phyloP scores from a whole-genome alignment of 2,888 invertebrate genomes.

The Drosophila neoperkinsi region DNA sequence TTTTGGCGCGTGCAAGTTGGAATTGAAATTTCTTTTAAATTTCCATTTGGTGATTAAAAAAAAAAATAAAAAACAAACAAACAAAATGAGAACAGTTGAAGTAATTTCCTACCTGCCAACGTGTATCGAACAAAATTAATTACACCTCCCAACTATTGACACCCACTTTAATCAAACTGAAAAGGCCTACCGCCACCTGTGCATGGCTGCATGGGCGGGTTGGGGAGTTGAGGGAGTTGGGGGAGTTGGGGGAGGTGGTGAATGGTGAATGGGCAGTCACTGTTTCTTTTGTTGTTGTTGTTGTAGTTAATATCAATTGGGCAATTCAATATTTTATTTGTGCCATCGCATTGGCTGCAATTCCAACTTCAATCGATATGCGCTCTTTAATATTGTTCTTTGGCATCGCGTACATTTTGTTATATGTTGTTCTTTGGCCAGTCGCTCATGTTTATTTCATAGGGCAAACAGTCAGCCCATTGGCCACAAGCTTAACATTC shows the following conservation, averaged over 20 bases:
- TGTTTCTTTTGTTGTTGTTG: background rate
- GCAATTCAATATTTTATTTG: conserved; percentile 69
- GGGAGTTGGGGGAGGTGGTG: background rate
- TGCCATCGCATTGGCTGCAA: conserved; percentile 66
- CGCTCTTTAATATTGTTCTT: background rate
- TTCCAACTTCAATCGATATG: conserved; percentile 55
- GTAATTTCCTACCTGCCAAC: conserved; percentile 30
- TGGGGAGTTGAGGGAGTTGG: background rate
- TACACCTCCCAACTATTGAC: conserved; percentile 32
- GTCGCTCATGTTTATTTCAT: conserved; percentile 35
- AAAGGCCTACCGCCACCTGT: background rate
- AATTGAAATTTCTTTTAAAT: conserved; percentile 16
- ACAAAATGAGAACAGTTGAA: conserved; percentile 23
- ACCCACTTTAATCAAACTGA: conserved; percentile 28
- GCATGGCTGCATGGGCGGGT: background rate
- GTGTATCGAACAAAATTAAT: conserved; percentile 37
- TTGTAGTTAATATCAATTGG: conserved; percentile 43
- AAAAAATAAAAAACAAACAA: background rate
- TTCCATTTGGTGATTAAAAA: conserved; percentile 53
- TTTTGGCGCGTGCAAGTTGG: conserved; percentile 29
- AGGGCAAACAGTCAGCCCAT: conserved; percentile 33
- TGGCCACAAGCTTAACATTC: conserved; percentile 53
- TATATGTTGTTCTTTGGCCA: conserved; percentile 24
- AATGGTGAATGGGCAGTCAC: background rate
- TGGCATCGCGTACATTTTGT: conserved; percentile 3